phyloP scores from a whole-genome alignment of 2,888 invertebrate species.

The Oligia latruncula region DNA sequence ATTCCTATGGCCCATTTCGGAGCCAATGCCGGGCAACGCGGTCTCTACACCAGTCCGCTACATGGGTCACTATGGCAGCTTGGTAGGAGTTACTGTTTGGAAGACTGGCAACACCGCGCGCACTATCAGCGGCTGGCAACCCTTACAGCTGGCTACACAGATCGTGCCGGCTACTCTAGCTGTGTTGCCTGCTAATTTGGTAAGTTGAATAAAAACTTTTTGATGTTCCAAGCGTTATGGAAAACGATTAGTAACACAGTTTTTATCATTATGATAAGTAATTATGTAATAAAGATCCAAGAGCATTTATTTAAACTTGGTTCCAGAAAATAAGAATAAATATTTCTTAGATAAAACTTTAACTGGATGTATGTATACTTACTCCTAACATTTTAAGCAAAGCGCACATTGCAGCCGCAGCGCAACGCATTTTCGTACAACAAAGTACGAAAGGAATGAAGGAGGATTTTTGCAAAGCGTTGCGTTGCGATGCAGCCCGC shows the following conservation, averaged over 20 bases:
- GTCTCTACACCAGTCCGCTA: constrained; percentile 91
- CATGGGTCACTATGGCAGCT: constrained; percentile 93
- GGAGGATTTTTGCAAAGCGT: not conserved
- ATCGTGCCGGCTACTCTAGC: constrained; percentile 96
- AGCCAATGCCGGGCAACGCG: constrained; percentile 91
- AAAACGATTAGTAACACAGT: constrained; percentile 4
- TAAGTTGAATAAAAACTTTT: constrained; percentile 64
- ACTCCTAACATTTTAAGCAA: not conserved
- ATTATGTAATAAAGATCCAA: constrained; percentile 5
- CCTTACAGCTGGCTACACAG: constrained; percentile 95
- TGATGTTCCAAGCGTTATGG: no score
- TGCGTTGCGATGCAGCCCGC: not conserved
- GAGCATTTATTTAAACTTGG: not conserved
- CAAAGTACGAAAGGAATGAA: not conserved
- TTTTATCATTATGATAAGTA: not conserved
- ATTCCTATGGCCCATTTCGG: constrained; percentile 92
- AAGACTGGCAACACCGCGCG: constrained; percentile 89
- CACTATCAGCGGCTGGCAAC: constrained; percentile 94
- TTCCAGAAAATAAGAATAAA: not conserved
- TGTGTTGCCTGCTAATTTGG: constrained; percentile 92
- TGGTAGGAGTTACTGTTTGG: constrained; percentile 92
- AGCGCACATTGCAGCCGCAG: not conserved
- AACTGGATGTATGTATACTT: not conserved
- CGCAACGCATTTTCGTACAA: not conserved
- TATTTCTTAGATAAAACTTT: not conserved